Evolutionary conservation across 2,113 vertebrate species (phyloP).

Genomic region (Penelope pileata): DNA sequence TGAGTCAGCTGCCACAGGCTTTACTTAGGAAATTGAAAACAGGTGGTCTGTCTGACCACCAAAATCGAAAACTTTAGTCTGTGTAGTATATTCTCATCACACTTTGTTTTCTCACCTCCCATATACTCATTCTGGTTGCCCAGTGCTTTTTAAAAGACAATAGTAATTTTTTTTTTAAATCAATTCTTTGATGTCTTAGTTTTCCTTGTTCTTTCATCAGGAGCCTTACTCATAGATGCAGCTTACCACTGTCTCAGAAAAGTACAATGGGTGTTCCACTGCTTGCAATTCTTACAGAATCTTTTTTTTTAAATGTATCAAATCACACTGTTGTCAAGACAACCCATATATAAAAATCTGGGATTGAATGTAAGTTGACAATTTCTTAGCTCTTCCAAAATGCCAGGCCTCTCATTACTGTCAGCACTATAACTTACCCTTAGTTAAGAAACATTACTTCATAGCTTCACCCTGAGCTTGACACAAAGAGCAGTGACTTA

Average conservation of each 20-base stretch:
- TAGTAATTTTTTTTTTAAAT: not conserved
- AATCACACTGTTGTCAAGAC: not conserved
- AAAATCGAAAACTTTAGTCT: not conserved
- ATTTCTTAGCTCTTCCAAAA: not conserved
- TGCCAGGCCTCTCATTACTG: not conserved
- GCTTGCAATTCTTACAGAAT: not conserved
- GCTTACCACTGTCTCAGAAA: not conserved
- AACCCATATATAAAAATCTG: no score
- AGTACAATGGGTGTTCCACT: rapidly evolving
- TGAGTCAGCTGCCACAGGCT: not conserved
- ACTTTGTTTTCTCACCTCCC: not conserved
- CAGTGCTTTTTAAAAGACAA: not conserved
- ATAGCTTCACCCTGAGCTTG: not conserved
- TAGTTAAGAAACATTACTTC: not conserved
- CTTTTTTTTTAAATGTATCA: not conserved
- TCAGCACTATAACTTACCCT: not conserved
- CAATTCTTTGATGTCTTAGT: not conserved
- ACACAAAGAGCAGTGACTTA: not conserved
- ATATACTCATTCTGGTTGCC: not conserved
- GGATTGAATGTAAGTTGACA: no score
- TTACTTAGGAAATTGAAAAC: not conserved
- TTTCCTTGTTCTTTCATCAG: not conserved
- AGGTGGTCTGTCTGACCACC: not conserved
- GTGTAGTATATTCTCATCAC: not conserved
- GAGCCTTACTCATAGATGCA: not conserved